phyloP scores from a whole-genome alignment of 2,113 vertebrate species.

The Coryphaenoides rupestris region DNA sequence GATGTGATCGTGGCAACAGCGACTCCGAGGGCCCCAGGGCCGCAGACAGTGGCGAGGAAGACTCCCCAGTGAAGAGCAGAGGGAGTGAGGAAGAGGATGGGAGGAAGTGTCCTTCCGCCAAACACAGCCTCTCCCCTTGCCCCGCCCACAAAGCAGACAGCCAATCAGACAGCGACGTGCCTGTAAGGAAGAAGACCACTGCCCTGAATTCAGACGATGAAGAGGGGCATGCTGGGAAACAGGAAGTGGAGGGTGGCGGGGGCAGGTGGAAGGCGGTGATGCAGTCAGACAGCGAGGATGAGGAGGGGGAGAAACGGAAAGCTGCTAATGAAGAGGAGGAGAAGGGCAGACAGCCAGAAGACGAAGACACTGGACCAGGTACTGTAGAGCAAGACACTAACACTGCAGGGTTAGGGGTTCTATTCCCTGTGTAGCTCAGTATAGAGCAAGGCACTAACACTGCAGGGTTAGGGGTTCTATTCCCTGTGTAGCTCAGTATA shows the following conservation, averaged over 20 bases:
- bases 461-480: no score
- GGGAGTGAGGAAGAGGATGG: conserved; percentile 27
- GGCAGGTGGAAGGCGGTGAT: conserved; percentile 40
- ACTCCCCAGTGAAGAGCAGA: conserved; percentile 21
- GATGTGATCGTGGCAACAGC: no score
- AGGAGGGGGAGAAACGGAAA: conserved; percentile 50
- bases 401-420: no score
- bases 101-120: neutral
- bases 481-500: no score
- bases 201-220: conserved; percentile 61
- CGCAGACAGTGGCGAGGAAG: conserved; percentile 72
- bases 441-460: no score
- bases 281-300: conserved; percentile 45
- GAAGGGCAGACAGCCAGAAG: conserved; percentile 43
- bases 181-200: conserved; percentile 39
- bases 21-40: conserved; percentile 45
- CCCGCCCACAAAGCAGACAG: conserved; percentile 33
- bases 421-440: no score
- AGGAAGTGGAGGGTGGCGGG: conserved; percentile 32
- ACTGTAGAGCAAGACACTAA: conserved; percentile 5
- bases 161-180: conserved; percentile 61
- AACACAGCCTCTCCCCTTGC: neutral
- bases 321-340: conserved; percentile 58
- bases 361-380: conserved; percentile 79
- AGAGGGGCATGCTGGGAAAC: conserved; percentile 51